Evolutionary conservation across 1,140 invertebrate species (phyloP), one percentile per base, ranked within the genome.

Genomic region (Monochamus saltuarius): DNA sequence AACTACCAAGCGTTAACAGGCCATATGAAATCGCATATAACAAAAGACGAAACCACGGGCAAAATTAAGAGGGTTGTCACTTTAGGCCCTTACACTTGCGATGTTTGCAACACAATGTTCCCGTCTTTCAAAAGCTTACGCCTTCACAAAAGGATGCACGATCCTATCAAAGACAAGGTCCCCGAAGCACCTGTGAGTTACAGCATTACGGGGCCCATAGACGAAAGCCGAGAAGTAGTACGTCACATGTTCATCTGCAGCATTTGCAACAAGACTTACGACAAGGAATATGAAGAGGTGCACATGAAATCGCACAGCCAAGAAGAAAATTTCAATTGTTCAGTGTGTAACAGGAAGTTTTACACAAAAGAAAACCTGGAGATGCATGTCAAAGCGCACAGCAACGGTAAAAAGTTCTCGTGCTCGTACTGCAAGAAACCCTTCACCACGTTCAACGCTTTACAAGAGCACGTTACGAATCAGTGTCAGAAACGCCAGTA

Each of bases 401-500:
- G 70, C 66, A 74, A 73, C 45, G 76, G 78, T 61, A 81, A 80
- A 76, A 80, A 81, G 58, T 70, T 73, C 46, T 45, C 65, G 7
- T 77, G 75, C 63, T 68, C 68, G 0, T 73, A 73, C 45, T 77
- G 75, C 49, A 74, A 74, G 50, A 74, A 74, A 57, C 37, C 59
- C 7, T 77, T 75, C 56, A 51, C 62, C 7, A 69, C 51, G 38
- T 62, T 65, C 36, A 59, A 69, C 17, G 59, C 64, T 7, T 62
- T 89, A 49, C 86, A 88, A 66, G 84, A 86, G 4, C 87, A 89
- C 71, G 72, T 85, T 35, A 67, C 83, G 49, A 84, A 85, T 43
- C 85, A 88, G 65, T 87, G 85, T 58, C 84, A 85, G 22, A 84
- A 86, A 34, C 55, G 74, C 39, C 91, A 91, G 0, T 97, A 94